Conservation (phyloP, 2,888 invertebrate species). For the Rhagonycha fulva region DNA sequence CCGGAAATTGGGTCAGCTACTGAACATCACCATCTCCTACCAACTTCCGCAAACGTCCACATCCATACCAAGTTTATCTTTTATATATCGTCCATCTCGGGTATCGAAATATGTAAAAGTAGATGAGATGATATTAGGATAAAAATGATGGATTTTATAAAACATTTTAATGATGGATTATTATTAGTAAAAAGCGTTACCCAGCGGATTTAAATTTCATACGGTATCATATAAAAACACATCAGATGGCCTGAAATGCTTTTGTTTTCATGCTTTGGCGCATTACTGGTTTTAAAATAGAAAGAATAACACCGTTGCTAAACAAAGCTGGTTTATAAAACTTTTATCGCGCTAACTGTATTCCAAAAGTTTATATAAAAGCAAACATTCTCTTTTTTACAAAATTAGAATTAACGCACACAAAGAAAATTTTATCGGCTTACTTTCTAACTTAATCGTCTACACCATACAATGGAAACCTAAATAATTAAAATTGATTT, state of each 20-base stretch:
- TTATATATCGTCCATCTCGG: conserved; percentile 33
- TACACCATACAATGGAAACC: neutral
- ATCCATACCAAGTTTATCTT: conserved; percentile 39
- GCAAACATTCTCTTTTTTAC: neutral
- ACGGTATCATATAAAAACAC: conserved; percentile 5
- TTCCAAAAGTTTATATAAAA: neutral
- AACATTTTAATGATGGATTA: conserved; percentile 31
- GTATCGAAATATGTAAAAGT: conserved; percentile 21
- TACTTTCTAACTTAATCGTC: neutral
- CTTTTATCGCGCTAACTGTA: conserved; percentile 9
- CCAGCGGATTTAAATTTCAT: conserved; percentile 6
- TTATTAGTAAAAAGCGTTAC: conserved; percentile 7
- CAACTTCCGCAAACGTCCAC: conserved; percentile 43
- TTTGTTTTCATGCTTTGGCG: conserved; percentile 5
- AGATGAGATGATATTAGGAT: conserved; percentile 24
- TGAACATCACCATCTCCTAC: conserved; percentile 50
- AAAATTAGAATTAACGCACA: neutral
- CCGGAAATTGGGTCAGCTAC: conserved; percentile 53
- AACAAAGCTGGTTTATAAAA: conserved; percentile 5
- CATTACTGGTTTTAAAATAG: conserved; percentile 7
- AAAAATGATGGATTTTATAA: conserved; percentile 31
- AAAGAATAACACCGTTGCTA: conserved; percentile 5
- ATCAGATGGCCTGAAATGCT: conserved; percentile 4
- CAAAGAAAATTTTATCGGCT: neutral
- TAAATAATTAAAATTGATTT: neutral